Percentiles rank a stretch among this genome's conserved stretches.
These are phyloP conservation scores for Coturnix japonica DNA, from an alignment of 2,113 vertebrate species.

Conservation along the genomic window DNA sequence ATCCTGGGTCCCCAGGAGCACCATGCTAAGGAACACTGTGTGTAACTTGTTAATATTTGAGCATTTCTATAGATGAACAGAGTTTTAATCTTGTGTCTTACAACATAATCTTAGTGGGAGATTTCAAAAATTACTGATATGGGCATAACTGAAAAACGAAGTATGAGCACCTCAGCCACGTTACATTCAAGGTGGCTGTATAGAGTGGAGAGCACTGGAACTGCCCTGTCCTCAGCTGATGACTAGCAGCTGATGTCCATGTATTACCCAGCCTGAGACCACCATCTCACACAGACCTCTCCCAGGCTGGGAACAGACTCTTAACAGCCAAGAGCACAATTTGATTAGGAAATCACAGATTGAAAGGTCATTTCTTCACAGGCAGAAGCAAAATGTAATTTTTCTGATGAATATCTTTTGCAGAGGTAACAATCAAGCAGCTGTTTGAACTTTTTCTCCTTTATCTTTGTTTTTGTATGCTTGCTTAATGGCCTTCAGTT, in stretches of 20 bases:
- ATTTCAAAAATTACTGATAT: slow-evolving; percentile 3
- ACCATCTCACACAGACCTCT: neutral
- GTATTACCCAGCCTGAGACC: neutral
- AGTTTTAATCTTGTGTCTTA: slow-evolving; percentile 42
- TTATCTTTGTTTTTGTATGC: slow-evolving; percentile 1
- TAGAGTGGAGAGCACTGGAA: neutral
- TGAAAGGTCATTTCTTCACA: slow-evolving; percentile 19
- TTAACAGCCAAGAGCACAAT: neutral
- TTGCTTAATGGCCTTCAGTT: neutral
- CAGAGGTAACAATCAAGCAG: neutral
- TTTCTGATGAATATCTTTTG: neutral
- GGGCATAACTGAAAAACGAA: slow-evolving; percentile 18
- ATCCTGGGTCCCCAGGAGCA: slow-evolving; percentile 23
- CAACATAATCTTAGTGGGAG: slow-evolving; percentile 42
- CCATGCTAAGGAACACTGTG: neutral
- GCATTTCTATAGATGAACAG: slow-evolving; percentile 6
- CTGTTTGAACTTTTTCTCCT: slow-evolving; percentile 28
- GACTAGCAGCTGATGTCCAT: rapidly evolving
- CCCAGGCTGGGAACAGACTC: neutral
- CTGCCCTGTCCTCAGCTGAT: neutral
- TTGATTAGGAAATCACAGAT: neutral
- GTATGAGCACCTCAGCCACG: neutral
- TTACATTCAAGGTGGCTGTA: neutral
- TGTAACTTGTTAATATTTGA: slow-evolving; percentile 53
- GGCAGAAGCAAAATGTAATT: neutral